phyloP scores from a whole-genome alignment of 2,888 invertebrate species.

The Diadromus collaris region DNA sequence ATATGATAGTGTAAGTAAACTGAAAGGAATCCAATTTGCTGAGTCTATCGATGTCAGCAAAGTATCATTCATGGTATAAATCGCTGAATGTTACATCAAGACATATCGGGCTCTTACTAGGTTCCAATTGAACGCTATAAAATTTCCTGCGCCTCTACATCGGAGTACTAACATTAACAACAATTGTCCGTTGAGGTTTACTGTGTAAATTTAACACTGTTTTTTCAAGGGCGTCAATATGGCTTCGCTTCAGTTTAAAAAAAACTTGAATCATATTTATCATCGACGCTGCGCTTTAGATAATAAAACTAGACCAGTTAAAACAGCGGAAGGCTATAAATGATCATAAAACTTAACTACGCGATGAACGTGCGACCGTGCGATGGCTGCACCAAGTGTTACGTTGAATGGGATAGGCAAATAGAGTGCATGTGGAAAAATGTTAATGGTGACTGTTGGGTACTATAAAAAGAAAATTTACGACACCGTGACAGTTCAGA shows the following conservation, averaged over 20 bases:
- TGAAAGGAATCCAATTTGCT: too few species aligned
- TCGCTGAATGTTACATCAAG: too few species aligned
- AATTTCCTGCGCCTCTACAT: too few species aligned
- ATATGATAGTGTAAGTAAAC: too few species aligned
- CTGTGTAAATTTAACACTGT: not conserved
- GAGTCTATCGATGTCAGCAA: too few species aligned
- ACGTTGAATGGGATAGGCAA: conserved; percentile 21
- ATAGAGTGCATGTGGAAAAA: conserved; percentile 15
- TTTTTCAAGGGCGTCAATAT: not conserved
- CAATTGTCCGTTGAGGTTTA: too few species aligned
- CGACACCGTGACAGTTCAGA: conserved; percentile 37
- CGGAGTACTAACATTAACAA: too few species aligned
- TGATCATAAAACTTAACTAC: conserved; percentile 44
- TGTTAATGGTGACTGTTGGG: conserved; percentile 21
- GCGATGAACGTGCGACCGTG: conserved; percentile 44
- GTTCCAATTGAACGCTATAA: too few species aligned
- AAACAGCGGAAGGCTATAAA: conserved; percentile 3
- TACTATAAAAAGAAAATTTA: conserved; percentile 36
- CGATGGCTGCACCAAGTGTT: conserved; percentile 11
- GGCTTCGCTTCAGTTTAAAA: not conserved
- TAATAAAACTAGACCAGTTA: not conserved
- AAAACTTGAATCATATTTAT: not conserved
- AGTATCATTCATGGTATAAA: too few species aligned
- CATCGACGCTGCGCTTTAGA: not conserved
- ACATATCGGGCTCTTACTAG: too few species aligned